Base-by-base conservation (phyloP, 2,113 vertebrate species). In the Chaetops frenatus region DNA sequence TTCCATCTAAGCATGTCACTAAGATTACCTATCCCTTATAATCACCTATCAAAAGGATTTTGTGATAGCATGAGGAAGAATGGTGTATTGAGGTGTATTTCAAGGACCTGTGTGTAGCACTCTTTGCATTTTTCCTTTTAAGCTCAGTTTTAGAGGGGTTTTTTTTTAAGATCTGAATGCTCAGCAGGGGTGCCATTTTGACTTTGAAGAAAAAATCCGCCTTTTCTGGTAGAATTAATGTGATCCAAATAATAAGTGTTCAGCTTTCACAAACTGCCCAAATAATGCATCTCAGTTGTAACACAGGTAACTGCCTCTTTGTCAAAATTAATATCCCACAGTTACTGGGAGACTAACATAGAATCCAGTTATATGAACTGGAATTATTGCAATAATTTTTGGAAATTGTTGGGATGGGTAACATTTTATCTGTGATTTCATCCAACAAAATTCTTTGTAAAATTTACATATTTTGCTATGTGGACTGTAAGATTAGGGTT, bases 1-100 rank as follows among this genome's bases (percentile, higher is more conserved):
- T 79, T 38, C 13, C 20, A 87, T 61, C 60, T 86, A 61, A 90
- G 48, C 16, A 28, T 73, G 64, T 57, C 77, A 78, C 61, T 82
- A 69, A 90, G 82, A 60, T 90, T 79, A 86, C 76, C 56, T 90
- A 77, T 87, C 33, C 57, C 64, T 89, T 92, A 71, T 85, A 96
- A 95, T 87, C 4, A 3, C 61, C 38, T 62, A 61, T 88, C 70
- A 90, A 81, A 96, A 67, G 48, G 67, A 66, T 85, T 82, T 54
- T 87, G 47, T 64, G 38, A 72, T 85, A 73, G n/a, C 20, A 23
- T 74, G 54, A 54, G 81, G 47, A 88, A 84, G 58, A 94, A 57
- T 40, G 31, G 29, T 40, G 45, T 51, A 60, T 33, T 65, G 82
- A 90, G 74, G 53, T 73, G 20, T 35, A 57, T 83, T 92, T 92